Base-by-base conservation (phyloP, 2,888 invertebrate species). In the Branchipolynoe longqiensis region DNA sequence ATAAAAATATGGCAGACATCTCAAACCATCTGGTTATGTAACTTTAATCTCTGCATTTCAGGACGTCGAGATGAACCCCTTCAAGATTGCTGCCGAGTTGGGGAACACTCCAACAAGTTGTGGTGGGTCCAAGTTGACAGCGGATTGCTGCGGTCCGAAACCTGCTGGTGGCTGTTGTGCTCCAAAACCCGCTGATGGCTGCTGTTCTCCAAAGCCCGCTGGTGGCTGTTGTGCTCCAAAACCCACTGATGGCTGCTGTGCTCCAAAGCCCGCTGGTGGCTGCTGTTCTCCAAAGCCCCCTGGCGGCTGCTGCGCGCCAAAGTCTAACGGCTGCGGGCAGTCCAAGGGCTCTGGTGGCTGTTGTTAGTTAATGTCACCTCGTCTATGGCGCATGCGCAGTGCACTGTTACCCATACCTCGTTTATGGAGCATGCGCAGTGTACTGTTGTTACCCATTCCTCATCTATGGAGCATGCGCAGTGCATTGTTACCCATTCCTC, bases 21-120 rank as follows among this genome's bases (percentile, higher is more conserved):
- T 48, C 48, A 18, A 48, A 12, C 8, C 18, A 48, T 48, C 18
- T 48, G 48, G 8, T 12, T 48, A 48, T 48, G 48, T 12, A 8
- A 62, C 62, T n/a, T 31, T 62, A n/a, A n/a, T 8, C 25, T 62
- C 31, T 25, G 25, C 25, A 2, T 62, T 62, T 62, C 69, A 69
- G 69, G 6, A 69, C 18, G 38, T 1, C 22, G 69, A 69, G 38
- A 69, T 69, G 69, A 36, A 69, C 69, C 69, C 69, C 33, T 69
- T 69, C 36, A 38, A 33, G 69, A 36, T 69, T 6, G 69, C 69
- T 1, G 36, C 33, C 0, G 22, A 69, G 4, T n/a, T 69, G 6
- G 69, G 69, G 33, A 22, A 33, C 4, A 36, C 36, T 22, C 36
- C 36, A 4, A 14, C 69, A 25, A 62, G 62, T 31, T 62, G 62